Evolutionary conservation across 2,797 vertebrate genomes (phyloP).

Genomic region (Phoebastria nigripes): DNA sequence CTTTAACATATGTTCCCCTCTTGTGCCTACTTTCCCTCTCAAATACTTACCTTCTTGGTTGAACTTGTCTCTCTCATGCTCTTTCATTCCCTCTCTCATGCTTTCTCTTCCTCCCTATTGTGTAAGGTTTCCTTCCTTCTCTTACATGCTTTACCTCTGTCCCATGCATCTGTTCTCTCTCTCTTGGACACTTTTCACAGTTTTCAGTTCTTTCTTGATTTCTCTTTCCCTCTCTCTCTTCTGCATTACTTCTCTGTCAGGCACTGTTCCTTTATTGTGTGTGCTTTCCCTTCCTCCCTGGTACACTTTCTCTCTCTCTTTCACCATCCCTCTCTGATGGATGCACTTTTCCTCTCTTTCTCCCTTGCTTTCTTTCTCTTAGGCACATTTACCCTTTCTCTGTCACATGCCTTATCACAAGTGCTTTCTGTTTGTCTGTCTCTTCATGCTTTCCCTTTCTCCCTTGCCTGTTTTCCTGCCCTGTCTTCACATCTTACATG

Average conservation of each 20-base stretch:
- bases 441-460: background rate
- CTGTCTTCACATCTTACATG: background rate
- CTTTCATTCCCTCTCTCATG: background rate
- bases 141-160: background rate
- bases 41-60: background rate
- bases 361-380: background rate
- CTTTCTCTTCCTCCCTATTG: fast-evolving
- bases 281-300: background rate
- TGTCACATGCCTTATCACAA: background rate
- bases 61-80: background rate
- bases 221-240: background rate
- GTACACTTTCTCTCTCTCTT: background rate
- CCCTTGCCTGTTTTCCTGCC: background rate
- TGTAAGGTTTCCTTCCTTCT: background rate
- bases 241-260: background rate
- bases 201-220: background rate
- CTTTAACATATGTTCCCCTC: background rate
- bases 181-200: background rate
- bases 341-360: background rate
- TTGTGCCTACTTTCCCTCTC: background rate
- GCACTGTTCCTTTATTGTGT: background rate
- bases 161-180: background rate
- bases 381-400: background rate
- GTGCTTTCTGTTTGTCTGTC: background rate
- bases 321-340: background rate